Evolutionary conservation across 2,797 vertebrate species (phyloP).

Genomic region (Yasuhikotakia modesta): DNA sequence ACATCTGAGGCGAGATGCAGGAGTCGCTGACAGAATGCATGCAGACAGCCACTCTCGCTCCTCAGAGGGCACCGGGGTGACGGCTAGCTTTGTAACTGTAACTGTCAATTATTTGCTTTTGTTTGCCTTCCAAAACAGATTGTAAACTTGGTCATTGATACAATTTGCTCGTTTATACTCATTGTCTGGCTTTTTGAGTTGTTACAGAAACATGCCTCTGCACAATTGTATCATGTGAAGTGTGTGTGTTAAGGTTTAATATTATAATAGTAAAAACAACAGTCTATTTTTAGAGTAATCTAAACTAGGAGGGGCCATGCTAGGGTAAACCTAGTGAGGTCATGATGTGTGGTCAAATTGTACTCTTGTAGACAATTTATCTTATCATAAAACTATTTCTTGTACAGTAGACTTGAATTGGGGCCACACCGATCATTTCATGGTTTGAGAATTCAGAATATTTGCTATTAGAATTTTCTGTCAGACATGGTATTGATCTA

Average conservation of each 20-base stretch:
- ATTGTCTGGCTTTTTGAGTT: not conserved
- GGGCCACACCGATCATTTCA: not conserved
- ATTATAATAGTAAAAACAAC: too few species aligned
- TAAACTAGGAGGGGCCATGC: not conserved
- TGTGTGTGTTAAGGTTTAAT: not conserved
- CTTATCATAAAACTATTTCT: too few species aligned
- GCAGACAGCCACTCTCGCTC: constrained; percentile 51
- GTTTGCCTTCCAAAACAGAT: constrained; percentile 20
- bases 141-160: constrained; percentile 10
- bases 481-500: constrained; percentile 55
- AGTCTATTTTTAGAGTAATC: not conserved
- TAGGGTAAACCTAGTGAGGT: not conserved
- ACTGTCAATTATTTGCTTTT: constrained; percentile 37
- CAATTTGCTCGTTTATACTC: not conserved
- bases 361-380: not conserved
- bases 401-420: too few species aligned
- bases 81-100: constrained; percentile 38
- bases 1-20: constrained; percentile 57
- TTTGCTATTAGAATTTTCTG: too few species aligned
- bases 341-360: not conserved
- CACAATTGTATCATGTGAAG: not conserved
- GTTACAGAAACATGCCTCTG: not conserved
- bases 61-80: constrained; percentile 47
- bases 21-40: constrained; percentile 58
- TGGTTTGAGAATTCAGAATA: not conserved